These are phyloP conservation scores for Tanytarsus gracilentus DNA, from an alignment of 2,888 invertebrate species.

Conservation along the genomic window DNA sequence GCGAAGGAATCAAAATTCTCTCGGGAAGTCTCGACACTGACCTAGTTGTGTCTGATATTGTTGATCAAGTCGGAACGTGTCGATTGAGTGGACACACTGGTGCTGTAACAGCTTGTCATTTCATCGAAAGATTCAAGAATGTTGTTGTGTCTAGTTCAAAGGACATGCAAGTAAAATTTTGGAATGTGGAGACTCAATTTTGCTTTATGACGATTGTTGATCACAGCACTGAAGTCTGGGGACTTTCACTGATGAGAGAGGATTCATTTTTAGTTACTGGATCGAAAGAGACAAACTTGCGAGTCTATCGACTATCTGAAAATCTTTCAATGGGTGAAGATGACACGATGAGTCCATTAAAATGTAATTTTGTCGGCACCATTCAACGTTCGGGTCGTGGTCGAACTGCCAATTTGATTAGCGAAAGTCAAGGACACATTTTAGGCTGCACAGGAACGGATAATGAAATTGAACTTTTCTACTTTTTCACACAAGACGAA, in stretches of 20 bases:
- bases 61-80: conserved; percentile 82
- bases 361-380: conserved; percentile 68
- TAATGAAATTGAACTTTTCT: conserved; percentile 70
- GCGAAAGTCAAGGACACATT: conserved; percentile 62
- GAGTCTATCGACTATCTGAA: conserved; percentile 70
- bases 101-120: conserved; percentile 70
- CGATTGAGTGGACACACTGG: conserved; percentile 89
- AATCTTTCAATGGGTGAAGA: conserved; percentile 42
- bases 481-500: conserved; percentile 67
- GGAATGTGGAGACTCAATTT: conserved; percentile 91
- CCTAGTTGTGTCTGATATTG: conserved; percentile 89
- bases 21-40: conserved; percentile 87
- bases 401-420: conserved; percentile 63
- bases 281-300: conserved; percentile 70
- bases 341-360: conserved; percentile 51
- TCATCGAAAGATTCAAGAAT: conserved; percentile 55
- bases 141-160: conserved; percentile 76
- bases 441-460: conserved; percentile 79
- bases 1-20: conserved; percentile 71
- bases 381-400: conserved; percentile 71
- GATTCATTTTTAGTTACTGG: conserved; percentile 82
- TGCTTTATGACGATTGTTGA: conserved; percentile 93
- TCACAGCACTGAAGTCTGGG: conserved; percentile 83
- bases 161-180: conserved; percentile 92
- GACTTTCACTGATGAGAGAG: conserved; percentile 65